Evolutionary conservation across 2,888 invertebrate genomes (phyloP), one percentile per base, ranked within the genome.

Genomic region (Crioceris asparagi): DNA sequence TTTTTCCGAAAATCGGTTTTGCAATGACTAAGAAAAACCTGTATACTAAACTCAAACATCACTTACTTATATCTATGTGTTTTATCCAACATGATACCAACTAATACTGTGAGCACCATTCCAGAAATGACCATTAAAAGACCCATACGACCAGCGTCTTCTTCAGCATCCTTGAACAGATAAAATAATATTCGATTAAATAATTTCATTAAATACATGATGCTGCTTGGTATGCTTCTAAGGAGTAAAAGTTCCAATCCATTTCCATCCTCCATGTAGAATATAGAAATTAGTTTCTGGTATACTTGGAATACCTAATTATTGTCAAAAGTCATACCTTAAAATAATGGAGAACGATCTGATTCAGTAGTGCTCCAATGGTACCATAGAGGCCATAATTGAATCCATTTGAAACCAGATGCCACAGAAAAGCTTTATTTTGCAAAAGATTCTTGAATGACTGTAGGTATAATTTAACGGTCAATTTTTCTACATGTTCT

Each of bases 351-450:
- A 87, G 67, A 15, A 96, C 75, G 54, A 92, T 79, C 65, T 83
- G 82, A 63, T 90, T 92, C 31, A 96, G 75, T 29, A 93, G 72
- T 0, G 96, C 96, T 2, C 92, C 91, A 49, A 96, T 84, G 18
- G 92, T 93, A 59, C 94, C 94, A 66, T 91, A 96, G 6, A 85
- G 84, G 1, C 93, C 94, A 11, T 92, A 87, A 65, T 92, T 94
- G 53, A 93, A 77, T 2, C 92, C 91, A 57, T 92, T 93, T 3
- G 88, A 85, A 35, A 86, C 56, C 35, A 86, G 71, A 17, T 92
- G 74, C 19, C 91, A 65, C 16, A 87, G 64, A 61, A 90, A 93
- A 56, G 83, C 81, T 26, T 71, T 66, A 65, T 91, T 90, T 29
- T 72, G 75, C 46, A 83, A 56, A 26, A 96, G 72, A 49, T 77